phyloP scores from a whole-genome alignment of 2,888 invertebrate genomes.

The Elmis aenea region DNA sequence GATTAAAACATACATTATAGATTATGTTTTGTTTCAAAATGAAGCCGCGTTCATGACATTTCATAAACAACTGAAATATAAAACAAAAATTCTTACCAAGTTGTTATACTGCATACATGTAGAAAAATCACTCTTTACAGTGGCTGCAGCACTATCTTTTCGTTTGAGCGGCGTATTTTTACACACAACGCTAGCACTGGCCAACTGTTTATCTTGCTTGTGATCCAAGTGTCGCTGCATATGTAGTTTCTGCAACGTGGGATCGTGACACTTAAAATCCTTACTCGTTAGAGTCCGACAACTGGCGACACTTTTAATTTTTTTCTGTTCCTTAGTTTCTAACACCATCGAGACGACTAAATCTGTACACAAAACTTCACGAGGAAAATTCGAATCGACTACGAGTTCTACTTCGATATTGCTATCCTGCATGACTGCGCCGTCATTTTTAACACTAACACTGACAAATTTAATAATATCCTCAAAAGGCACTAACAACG shows the following conservation, averaged over 20 bases:
- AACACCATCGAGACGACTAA: slow-evolving; percentile 55
- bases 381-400: slow-evolving; percentile 58
- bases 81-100: slow-evolving; percentile 30
- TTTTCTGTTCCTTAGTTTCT: slow-evolving; percentile 32
- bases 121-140: slow-evolving; percentile 33
- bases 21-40: no score
- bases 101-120: slow-evolving; percentile 33
- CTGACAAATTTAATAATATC: slow-evolving; percentile 49
- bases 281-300: slow-evolving; percentile 50
- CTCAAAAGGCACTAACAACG: slow-evolving; percentile 42
- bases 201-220: slow-evolving; percentile 76
- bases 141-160: slow-evolving; percentile 58
- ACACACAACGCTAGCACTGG: slow-evolving; percentile 69
- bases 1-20: no score
- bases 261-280: slow-evolving; percentile 58
- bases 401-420: slow-evolving; percentile 52
- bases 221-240: slow-evolving; percentile 69
- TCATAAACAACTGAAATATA: neutral
- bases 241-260: slow-evolving; percentile 55
- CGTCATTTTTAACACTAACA: slow-evolving; percentile 35
- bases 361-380: slow-evolving; percentile 59
- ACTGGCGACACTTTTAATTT: slow-evolving; percentile 41
- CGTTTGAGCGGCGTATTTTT: slow-evolving; percentile 59
- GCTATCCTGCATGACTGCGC: slow-evolving; percentile 54
- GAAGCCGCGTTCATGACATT: neutral